phyloP scores from a whole-genome alignment of 2,797 vertebrate genomes.

The Enteromius argenteus region DNA sequence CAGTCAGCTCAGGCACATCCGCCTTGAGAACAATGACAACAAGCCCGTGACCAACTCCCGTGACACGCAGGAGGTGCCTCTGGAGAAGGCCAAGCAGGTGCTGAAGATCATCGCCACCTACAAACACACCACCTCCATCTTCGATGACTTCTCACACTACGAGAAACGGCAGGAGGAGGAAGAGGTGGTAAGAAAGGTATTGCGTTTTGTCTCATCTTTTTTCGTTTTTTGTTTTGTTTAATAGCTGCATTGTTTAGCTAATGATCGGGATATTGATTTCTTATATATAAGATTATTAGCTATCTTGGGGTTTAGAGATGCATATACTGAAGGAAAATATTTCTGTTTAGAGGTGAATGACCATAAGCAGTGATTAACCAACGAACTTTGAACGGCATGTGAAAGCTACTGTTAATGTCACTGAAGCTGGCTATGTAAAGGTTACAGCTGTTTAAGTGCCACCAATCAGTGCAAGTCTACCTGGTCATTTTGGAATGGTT shows the following conservation, averaged over 20 bases:
- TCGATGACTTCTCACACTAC: slow-evolving; percentile 99
- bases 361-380: not conserved
- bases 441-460: not conserved
- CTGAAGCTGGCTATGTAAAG: not conserved
- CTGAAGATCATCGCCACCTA: slow-evolving; percentile 97
- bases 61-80: slow-evolving; percentile 97
- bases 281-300: not conserved
- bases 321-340: not conserved
- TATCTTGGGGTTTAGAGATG: not conserved
- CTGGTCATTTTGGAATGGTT: not conserved
- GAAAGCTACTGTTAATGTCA: not conserved
- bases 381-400: slow-evolving; percentile 23
- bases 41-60: slow-evolving; percentile 99
- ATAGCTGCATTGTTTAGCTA: not conserved
- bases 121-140: slow-evolving; percentile 99
- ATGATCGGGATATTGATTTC: not conserved
- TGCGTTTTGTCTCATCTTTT: too few species aligned
- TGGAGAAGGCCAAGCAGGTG: slow-evolving; percentile 98
- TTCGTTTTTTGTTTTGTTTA: not conserved
- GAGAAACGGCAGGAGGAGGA: slow-evolving; percentile 99
- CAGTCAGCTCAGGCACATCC: slow-evolving; percentile 96
- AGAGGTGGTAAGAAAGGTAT: slow-evolving; percentile 97
- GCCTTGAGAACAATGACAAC: slow-evolving; percentile 99
- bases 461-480: not conserved
- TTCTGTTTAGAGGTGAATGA: slow-evolving; percentile 26